Conservation (phyloP, 2,797 vertebrate genomes). For the Coranthus polyacanthus region DNA sequence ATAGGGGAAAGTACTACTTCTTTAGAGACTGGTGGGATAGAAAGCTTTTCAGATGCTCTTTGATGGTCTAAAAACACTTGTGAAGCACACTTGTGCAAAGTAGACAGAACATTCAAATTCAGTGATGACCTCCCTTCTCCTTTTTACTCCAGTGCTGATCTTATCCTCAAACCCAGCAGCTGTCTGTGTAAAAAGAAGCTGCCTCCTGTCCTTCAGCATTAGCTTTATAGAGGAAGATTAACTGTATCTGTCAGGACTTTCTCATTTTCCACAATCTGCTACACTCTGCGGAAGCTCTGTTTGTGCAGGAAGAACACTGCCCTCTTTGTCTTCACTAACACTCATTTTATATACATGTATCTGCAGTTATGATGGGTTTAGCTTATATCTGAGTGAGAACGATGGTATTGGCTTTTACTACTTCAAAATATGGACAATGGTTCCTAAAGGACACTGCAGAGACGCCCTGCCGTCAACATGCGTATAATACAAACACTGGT, state of each 20-base stretch:
- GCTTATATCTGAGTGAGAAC: not conserved
- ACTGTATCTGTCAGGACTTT: slow-evolving; percentile 25
- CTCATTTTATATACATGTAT: not conserved
- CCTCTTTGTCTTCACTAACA: slow-evolving; percentile 3
- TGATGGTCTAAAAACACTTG: too few relatives aligned
- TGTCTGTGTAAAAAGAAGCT: slow-evolving; percentile 17
- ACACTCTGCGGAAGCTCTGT: slow-evolving; percentile 27
- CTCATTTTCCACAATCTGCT: slow-evolving; percentile 51
- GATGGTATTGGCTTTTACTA: not conserved
- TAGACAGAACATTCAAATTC: not conserved
- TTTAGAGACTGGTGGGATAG: too few relatives aligned
- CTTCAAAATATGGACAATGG: not conserved
- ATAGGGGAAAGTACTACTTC: too few relatives aligned
- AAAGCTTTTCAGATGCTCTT: too few relatives aligned
- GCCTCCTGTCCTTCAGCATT: slow-evolving; percentile 6
- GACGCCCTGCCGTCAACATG: not conserved
- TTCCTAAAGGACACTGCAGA: slow-evolving; percentile 1
- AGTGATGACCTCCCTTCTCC: slow-evolving; percentile 2
- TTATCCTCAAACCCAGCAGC: not conserved
- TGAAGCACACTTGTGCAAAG: too few relatives aligned
- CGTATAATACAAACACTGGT: not conserved
- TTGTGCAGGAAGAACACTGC: not conserved
- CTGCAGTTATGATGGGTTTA: not conserved
- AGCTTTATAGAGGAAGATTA: slow-evolving; percentile 35
- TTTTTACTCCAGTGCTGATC: not conserved